Evolutionary conservation across 2,113 vertebrate genomes (phyloP), one percentile per base, ranked within the genome.

Genomic region (Crypturellus undulatus): DNA sequence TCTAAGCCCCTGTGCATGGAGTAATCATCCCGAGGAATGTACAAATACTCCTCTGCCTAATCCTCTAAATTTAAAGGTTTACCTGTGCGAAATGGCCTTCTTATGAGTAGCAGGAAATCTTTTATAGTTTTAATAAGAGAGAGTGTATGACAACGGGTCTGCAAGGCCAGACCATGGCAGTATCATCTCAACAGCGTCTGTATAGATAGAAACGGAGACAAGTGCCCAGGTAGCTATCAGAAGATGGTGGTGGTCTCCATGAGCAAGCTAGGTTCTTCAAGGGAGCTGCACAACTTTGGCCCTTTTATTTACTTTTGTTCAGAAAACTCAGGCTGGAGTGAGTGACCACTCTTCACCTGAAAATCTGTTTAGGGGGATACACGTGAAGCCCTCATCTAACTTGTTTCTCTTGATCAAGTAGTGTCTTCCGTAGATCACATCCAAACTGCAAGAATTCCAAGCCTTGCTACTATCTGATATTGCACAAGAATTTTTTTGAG

Each of bases 401-500:
- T 73, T 43, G 4, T 7, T 85, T 49, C 67, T 91, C 34, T 45
- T 58, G 32, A 38, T 18, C 36, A 83, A 45, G 4, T 70, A 30
- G 3, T 4, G 2, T 73, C 43, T 87, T 83, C 25, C 26, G 49
- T 19, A 52, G 17, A n/a, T 69, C 20, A 42, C 21, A 70, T 40
- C 6, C n/a, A 36, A 89, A 90, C 43, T 40, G 4, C 7, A 77
- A 67, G 83, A 16, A 18, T 77, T 20, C 5, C 43, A 40, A 62
- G 1, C 8, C 3, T 84, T 47, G 10, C 8, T 21, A 16, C 1
- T 19, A 7, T 1, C 8, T 19, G 32, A 24, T 40, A 25, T 13
- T 68, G 6, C 9, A 38, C 3, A 64, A 71, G 8, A 32, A 6
- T 7, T 7, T 59, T 17, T n/a, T 36, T 12, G 73, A 18, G 42